Base-by-base conservation (phyloP, 2,113 vertebrate genomes). In the Anser brachyrhynchus region DNA sequence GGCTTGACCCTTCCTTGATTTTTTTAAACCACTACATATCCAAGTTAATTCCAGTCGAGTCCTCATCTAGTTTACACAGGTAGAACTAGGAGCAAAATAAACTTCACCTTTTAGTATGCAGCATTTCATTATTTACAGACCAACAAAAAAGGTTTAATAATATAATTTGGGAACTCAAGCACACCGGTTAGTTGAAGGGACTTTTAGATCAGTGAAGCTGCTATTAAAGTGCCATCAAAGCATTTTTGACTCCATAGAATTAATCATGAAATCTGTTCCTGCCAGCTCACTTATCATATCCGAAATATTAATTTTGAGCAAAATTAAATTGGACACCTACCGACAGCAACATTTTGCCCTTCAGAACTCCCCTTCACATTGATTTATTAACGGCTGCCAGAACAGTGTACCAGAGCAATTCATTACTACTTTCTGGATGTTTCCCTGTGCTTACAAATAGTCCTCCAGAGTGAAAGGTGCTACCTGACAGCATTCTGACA, bases 301-400 rank as follows among this genome's bases (percentile, higher is more conserved):
- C 96, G 93, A 98, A 98, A 98, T 98, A 98, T 98, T 98, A 98
- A 98, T 98, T 98, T 98, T 98, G 97, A 98, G 97, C 91, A 98
- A 98, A 98, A 98, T 98, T 98, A 98, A 98, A 98, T 98, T 94
- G 95, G 98, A 98, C 98, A 98, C 97, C 97, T 97, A 98, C 98
- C 90, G 96, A 98, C 98, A 98, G 98, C 97, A 98, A 98, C 98
- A 98, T 98, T 98, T 98, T 98, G 98, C 98, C 98, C 98, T 98
- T 98, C 98, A 98, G 97, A 98, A 98, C 98, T 98, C 97, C 97
- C 98, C 97, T 98, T 98, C 98, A 98, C 97, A 97, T 97, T 98
- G 98, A 98, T 98, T 98, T 98, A 98, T 98, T 98, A 98, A 98
- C 33, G 44, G 97, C 97, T 98, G 98, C 98, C 98, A 98, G 97